Evolutionary conservation across 1,140 invertebrate species (phyloP), one percentile per base, ranked within the genome.

Genomic region (Orchesella cincta): DNA sequence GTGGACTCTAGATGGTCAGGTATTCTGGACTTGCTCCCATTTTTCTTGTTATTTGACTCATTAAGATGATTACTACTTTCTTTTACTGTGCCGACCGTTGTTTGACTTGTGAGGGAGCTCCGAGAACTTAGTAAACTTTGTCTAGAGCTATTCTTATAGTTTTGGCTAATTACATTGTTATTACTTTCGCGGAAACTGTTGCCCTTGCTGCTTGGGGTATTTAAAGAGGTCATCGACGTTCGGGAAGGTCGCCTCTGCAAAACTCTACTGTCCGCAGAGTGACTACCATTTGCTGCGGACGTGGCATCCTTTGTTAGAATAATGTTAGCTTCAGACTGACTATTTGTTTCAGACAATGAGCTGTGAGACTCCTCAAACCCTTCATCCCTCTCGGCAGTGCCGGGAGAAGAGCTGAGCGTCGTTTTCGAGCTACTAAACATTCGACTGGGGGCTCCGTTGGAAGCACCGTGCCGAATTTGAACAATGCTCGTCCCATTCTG

Each of bases 311-410:
- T 12, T 12, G n/a, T 12, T 18, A n/a, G n/a, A 31, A 26, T 29
- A n/a, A 18, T 5, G 20, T 20, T 62, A 2, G 74, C 75, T 54
- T 83, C 81, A 52, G 82, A 92, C 77, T 93, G 92, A 64, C 93
- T 94, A 0, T 92, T 89, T 0, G 92, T 93, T 83, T 95, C 93
- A 0, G 93, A 94, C 67, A 94, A 92, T 31, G 94, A 86, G 80
- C 91, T 94, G 79, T 94, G 93, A 0, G 93, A 94, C 86, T 95
- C 94, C 84, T 96, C 93, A 83, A 95, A 95, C 12, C 93, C 94
- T 87, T 95, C 94, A 83, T 96, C 94, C 80, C 93, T 92, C 52
- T 81, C 76, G 28, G 77, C 39, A n/a, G 75, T 72, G 57, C 78
- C 76, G 33, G 80, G 75, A 29, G 79, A 77, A 34, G 80, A 74